phyloP scores from a whole-genome alignment of 2,113 vertebrate species.

The Bubo blakistoni region DNA sequence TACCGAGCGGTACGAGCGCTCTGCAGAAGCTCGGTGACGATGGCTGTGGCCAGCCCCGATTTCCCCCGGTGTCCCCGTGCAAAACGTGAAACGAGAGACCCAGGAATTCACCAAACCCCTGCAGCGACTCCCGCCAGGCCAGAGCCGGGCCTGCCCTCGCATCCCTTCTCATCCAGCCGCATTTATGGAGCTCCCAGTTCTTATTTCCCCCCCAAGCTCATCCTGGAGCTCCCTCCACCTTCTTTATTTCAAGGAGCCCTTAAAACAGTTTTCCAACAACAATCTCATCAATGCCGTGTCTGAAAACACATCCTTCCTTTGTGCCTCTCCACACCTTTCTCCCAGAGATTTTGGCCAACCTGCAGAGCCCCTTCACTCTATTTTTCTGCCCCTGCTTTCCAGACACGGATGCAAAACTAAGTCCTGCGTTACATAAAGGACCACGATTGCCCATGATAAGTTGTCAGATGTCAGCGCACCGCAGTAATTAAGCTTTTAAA shows the following conservation, averaged over 20 bases:
- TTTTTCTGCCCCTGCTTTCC: background rate
- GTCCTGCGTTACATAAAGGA: background rate
- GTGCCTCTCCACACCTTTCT: background rate
- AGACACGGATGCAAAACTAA: background rate
- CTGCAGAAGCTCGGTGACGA: background rate
- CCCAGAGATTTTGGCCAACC: rapidly evolving
- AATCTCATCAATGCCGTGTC: rapidly evolving
- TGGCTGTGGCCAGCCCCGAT: rapidly evolving
- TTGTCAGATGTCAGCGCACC: background rate
- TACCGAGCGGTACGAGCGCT: background rate
- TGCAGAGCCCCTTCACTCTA: background rate
- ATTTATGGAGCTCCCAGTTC: rapidly evolving
- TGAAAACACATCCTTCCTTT: rapidly evolving
- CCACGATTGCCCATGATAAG: background rate
- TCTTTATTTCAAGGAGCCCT: background rate
- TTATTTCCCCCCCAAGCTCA: background rate
- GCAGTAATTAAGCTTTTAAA: conserved; percentile 14
- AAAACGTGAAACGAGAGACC: background rate
- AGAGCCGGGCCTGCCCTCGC: background rate
- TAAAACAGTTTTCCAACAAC: background rate
- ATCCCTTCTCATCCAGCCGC: background rate
- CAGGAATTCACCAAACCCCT: background rate
- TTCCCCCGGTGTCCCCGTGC: background rate
- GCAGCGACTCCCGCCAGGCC: background rate
- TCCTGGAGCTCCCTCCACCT: background rate